Conservation (phyloP, 2,113 vertebrate species). For the Coregonus clupeaformis region DNA sequence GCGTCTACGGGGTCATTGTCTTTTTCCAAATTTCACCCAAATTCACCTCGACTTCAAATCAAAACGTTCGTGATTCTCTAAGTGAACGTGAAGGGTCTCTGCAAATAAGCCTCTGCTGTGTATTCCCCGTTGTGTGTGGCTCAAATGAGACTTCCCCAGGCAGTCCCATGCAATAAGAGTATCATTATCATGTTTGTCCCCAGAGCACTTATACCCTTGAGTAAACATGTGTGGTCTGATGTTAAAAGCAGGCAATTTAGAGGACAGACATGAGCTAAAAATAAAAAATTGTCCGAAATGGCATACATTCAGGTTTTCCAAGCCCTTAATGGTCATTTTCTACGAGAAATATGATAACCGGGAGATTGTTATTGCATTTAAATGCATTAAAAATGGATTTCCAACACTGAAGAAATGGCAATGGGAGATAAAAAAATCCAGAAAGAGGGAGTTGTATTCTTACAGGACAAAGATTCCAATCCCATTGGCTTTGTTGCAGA, state of each 20-base stretch:
- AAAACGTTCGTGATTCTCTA: too few species aligned
- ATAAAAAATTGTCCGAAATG: neutral
- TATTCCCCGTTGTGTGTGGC: too few species aligned
- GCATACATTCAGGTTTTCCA: neutral
- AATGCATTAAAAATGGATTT: neutral
- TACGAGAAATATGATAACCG: neutral
- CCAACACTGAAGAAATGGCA: neutral
- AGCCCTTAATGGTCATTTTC: neutral
- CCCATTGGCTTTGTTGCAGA: neutral
- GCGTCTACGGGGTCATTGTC: too few species aligned
- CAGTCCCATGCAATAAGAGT: too few species aligned
- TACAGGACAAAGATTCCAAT: neutral
- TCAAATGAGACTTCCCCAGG: too few species aligned
- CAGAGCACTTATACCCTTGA: neutral
- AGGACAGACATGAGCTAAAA: neutral
- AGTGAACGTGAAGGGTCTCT: too few species aligned
- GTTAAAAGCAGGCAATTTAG: neutral
- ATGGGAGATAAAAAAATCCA: neutral
- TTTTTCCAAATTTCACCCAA: too few species aligned
- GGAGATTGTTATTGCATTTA: neutral
- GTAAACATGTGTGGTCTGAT: too few species aligned
- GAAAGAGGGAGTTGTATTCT: neutral
- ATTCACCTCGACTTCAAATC: too few species aligned
- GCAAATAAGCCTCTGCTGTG: too few species aligned
- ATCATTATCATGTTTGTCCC: neutral